Base-by-base conservation (phyloP, 2,797 vertebrate genomes). In the Phalloptychus januarius region DNA sequence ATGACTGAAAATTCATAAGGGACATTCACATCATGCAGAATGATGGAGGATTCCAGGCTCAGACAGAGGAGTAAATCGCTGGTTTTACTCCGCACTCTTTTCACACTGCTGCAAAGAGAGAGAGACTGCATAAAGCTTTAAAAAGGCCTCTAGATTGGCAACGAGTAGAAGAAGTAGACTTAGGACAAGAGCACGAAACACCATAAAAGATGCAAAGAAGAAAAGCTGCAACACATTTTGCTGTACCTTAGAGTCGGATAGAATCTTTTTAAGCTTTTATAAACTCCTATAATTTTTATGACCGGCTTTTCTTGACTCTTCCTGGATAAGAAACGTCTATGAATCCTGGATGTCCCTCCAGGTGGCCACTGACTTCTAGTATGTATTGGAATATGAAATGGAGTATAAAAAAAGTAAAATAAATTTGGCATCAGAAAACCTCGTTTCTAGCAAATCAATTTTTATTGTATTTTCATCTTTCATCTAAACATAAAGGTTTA, bases 181-280 rank as follows among this genome's bases (percentile, higher is more conserved):
- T 38, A 75, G 45, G 70, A 40, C n/a, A 58, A 52, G 74, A 48
- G 36, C 56, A 69, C 33, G 38, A 69, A 16, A 25, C 75, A 44
- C 45, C 54, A 83, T 71, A 71, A 80, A 76, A 87, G 13, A 84
- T 84, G 65, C 52, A 81, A 70, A 65, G 56, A 82, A 69, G 74
- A 38, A 58, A 79, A 79, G 50, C 40, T 58, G 56, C 8, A 56
- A 70, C 69, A 77, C 58, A 71, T 82, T 54, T 78, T 72, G 25
- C 33, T 36, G 18, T 50, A 83, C 63, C 42, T 79, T n/a, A 11
- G 36, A 77, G 74, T 44, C 28, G 58, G 45, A 74, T 72, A 71
- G 40, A 80, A 65, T 81, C 2, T 58, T 65, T 75, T 76, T 76
- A 73, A 70, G 70, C 42, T 73, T 79, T 79, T 50, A 67, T 76